A percentile compares a stretch with the other conserved stretches of the same genome.
Conservation (phyloP, 2,888 invertebrate genomes). For the Tachina fera region DNA sequence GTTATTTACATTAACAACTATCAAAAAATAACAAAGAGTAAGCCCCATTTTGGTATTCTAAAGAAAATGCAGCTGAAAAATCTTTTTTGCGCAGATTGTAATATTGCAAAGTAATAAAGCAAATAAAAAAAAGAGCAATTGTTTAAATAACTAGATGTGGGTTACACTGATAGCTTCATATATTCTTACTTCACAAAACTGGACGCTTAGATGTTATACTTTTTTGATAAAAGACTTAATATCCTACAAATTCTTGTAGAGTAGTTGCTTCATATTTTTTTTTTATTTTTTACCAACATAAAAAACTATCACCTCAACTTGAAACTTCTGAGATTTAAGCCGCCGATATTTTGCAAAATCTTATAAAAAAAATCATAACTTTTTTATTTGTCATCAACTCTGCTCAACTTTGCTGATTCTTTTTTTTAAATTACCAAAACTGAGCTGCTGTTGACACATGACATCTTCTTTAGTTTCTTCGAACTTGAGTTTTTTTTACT, state of each 20-base stretch:
- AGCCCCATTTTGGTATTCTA: too few species aligned
- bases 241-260: not conserved
- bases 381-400: slow-evolving; percentile 58
- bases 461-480: slow-evolving; percentile 65
- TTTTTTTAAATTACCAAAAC: slow-evolving; percentile 61
- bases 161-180: too few species aligned
- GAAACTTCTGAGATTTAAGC: slow-evolving; percentile 64
- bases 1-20: too few species aligned
- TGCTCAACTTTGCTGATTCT: slow-evolving; percentile 15
- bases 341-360: slow-evolving; percentile 44
- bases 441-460: slow-evolving; percentile 68
- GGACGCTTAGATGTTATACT: not conserved
- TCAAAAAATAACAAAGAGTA: too few species aligned
- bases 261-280: not conserved
- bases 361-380: slow-evolving; percentile 56
- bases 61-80: too few species aligned
- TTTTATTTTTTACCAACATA: not conserved
- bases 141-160: too few species aligned
- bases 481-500: slow-evolving; percentile 19
- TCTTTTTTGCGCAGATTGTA: too few species aligned
- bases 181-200: too few species aligned
- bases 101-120: too few species aligned
- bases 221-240: not conserved
- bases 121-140: too few species aligned
- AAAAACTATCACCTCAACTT: slow-evolving; percentile 42